Evolutionary conservation across 1,140 invertebrate genomes (phyloP).

Genomic region (Ganaspis sp.): DNA sequence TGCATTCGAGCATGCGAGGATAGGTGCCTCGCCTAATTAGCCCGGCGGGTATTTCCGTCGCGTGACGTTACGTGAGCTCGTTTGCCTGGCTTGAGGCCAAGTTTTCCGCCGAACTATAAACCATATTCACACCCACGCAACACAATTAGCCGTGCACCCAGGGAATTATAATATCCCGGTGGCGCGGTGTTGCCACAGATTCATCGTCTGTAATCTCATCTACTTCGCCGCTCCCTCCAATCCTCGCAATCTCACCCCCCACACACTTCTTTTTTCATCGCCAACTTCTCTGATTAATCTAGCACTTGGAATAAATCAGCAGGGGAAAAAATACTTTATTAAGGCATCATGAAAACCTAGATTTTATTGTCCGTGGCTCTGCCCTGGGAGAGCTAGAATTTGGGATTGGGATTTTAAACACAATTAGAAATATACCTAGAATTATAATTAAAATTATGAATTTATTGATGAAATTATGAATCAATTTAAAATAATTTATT

Average conservation of each 20-base stretch:
- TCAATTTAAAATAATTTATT: too few species aligned
- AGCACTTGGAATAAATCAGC: conserved; percentile 24
- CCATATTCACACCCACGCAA: conserved; percentile 76
- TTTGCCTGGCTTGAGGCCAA: conserved; percentile 73
- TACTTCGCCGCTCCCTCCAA: conserved; percentile 42
- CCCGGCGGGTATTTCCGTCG: conserved; percentile 73
- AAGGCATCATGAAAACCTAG: conserved; percentile 6
- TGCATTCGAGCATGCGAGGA: conserved; percentile 71
- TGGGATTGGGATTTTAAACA: too few species aligned
- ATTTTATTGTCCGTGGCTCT: conserved; percentile 11
- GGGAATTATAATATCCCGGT: conserved; percentile 68
- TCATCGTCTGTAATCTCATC: conserved; percentile 57
- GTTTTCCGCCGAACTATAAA: conserved; percentile 74
- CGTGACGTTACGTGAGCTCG: conserved; percentile 75
- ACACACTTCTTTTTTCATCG: neutral
- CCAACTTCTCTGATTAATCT: conserved; percentile 26
- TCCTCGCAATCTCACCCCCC: neutral
- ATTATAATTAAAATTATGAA: too few species aligned
- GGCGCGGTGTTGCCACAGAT: conserved; percentile 57
- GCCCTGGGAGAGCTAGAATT: neutral
- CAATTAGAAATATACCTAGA: too few species aligned
- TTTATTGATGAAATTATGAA: too few species aligned
- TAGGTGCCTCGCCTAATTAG: conserved; percentile 74
- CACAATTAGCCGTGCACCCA: conserved; percentile 71
- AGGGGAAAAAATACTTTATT: conserved; percentile 26